Evolutionary conservation across 2,888 invertebrate genomes (phyloP).

Genomic region (Asteroscopus sphinx): DNA sequence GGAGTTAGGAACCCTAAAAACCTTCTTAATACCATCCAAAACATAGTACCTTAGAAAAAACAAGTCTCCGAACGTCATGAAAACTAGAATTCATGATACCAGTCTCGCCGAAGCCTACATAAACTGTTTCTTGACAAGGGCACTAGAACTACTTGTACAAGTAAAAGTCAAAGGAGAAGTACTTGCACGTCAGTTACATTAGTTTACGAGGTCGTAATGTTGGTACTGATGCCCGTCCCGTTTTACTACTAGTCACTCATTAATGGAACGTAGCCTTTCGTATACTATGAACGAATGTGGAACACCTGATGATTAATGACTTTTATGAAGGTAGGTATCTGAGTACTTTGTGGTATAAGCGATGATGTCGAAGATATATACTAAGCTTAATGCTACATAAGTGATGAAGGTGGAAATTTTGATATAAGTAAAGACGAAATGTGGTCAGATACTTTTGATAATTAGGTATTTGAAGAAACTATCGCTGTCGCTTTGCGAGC

Average conservation of each 20-base stretch:
- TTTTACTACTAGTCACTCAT: constrained; percentile 70
- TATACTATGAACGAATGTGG: constrained; percentile 21
- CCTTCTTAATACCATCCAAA: background rate
- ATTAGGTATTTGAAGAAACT: too few species aligned
- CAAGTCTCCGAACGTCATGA: constrained; percentile 20
- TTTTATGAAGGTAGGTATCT: constrained; percentile 7
- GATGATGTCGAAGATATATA: background rate
- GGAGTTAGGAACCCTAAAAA: too few species aligned
- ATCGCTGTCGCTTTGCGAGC: too few species aligned
- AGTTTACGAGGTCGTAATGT: constrained; percentile 80
- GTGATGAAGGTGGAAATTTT: background rate
- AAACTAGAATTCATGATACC: constrained; percentile 45
- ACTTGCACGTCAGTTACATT: constrained; percentile 75
- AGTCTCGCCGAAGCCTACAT: constrained; percentile 36
- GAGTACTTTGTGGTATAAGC: constrained; percentile 10
- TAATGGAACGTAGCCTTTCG: constrained; percentile 53
- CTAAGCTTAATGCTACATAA: too few species aligned
- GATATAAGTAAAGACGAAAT: too few species aligned
- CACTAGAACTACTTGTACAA: constrained; percentile 67
- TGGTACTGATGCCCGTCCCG: constrained; percentile 63
- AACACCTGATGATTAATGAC: constrained; percentile 43
- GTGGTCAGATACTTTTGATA: too few species aligned
- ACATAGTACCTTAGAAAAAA: constrained; percentile 10
- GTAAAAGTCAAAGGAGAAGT: constrained; percentile 78
- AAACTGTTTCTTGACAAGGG: constrained; percentile 61